Conservation (phyloP, 2,797 vertebrate genomes). For the Apodemus agrarius region DNA sequence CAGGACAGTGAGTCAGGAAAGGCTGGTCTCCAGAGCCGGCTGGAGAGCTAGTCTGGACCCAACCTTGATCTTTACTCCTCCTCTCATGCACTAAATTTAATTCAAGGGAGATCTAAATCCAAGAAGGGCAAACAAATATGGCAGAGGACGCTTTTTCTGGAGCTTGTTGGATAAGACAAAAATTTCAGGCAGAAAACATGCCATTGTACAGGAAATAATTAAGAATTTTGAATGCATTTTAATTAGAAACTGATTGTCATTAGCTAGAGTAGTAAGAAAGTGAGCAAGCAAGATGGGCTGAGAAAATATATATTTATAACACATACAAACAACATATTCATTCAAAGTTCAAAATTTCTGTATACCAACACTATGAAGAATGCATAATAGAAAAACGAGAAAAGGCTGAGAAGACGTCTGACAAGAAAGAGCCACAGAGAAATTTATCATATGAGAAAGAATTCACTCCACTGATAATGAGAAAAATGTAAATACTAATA, state of each 20-base stretch:
- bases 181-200: neutral
- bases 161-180: constrained; percentile 4
- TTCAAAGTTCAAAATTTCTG: neutral
- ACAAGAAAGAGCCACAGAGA: neutral
- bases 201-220: constrained; percentile 11
- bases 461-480: neutral
- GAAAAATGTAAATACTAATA: neutral
- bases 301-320: neutral
- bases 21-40: neutral
- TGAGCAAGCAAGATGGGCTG: neutral
- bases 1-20: neutral
- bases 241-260: constrained; percentile 33
- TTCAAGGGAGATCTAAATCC: neutral
- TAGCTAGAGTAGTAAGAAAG: neutral
- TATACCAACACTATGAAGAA: neutral
- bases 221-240: constrained; percentile 21
- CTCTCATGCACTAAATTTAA: neutral
- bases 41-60: neutral
- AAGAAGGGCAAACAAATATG: neutral
- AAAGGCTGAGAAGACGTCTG: neutral
- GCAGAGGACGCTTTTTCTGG: neutral
- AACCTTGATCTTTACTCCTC: neutral
- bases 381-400: neutral
- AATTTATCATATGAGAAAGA: neutral
- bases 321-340: neutral